A percentile compares a stretch with the other conserved stretches of the same genome.
Evolutionary conservation across 30 jellyfish, hydroid and myxozoan genomes (phyloP).

Genomic region (Cassiopea xamachana): DNA sequence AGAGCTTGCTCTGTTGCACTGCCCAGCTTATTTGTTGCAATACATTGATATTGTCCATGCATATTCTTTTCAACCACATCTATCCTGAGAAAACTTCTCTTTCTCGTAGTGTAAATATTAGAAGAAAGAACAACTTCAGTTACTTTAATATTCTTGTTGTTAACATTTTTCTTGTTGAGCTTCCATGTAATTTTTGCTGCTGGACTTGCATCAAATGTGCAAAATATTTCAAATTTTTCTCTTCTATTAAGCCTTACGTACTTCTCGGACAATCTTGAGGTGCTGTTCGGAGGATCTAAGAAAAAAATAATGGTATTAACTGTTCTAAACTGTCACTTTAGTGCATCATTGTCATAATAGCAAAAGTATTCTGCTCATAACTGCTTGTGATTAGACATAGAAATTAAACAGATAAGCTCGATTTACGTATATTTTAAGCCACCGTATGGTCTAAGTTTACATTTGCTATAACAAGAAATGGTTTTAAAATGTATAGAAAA

Average conservation of each 20-base stretch:
- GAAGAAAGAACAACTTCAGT: constrained; percentile 1
- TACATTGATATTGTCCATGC: constrained; percentile 38
- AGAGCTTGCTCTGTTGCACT: constrained; percentile 3
- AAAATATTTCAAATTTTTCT: constrained; percentile 1
- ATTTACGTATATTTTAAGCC: too few species aligned
- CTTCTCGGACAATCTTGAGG: not conserved
- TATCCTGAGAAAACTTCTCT: constrained; percentile 23
- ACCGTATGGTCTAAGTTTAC: too few species aligned
- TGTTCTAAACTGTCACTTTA: too few species aligned
- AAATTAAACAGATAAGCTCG: too few species aligned
- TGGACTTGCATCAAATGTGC: constrained; percentile 59
- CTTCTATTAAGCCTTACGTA: constrained; percentile 25
- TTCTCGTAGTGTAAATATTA: constrained; percentile 15
- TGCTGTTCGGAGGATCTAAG: constrained; percentile 49
- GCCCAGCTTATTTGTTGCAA: constrained; percentile 39
- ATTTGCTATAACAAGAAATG: too few species aligned
- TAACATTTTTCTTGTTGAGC: not conserved
- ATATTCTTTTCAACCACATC: not conserved
- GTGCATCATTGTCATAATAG: too few species aligned
- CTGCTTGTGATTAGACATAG: too few species aligned
- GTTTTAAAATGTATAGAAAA: too few species aligned
- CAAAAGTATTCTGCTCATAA: too few species aligned
- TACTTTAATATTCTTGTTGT: not conserved
- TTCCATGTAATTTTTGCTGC: constrained; percentile 45
- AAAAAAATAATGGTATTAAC: too few species aligned